Evolutionary conservation across 2,888 invertebrate genomes (phyloP).

Genomic region (Polyommatus icarus): DNA sequence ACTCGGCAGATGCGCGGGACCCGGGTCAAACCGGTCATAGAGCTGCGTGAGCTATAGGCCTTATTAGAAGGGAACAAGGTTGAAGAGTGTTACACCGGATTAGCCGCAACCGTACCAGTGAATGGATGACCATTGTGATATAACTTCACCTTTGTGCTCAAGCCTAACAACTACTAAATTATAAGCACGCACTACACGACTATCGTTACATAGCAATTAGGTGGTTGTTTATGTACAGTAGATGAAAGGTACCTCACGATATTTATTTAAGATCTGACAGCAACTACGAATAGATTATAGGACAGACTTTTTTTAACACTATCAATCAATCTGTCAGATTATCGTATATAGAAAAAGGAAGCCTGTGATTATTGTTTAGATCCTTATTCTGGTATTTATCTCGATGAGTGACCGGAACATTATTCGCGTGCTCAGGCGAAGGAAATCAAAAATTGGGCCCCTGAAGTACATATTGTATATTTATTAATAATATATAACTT

Average conservation of each 20-base stretch:
- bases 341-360: too few relatives aligned
- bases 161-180: conserved; percentile 9
- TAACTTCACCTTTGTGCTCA: conserved; percentile 33
- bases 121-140: conserved; percentile 41
- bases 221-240: neutral
- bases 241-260: neutral
- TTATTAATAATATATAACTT: too few relatives aligned
- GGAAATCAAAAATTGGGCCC: too few relatives aligned
- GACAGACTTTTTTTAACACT: too few relatives aligned
- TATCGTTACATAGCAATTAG: conserved; percentile 13
- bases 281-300: too few relatives aligned
- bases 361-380: too few relatives aligned
- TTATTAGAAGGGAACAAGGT: neutral
- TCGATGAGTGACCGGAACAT: too few relatives aligned
- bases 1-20: conserved; percentile 53
- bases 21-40: conserved; percentile 6
- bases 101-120: conserved; percentile 33
- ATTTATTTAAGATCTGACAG: neutral
- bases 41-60: neutral
- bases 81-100: neutral
- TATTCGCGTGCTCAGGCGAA: too few relatives aligned
- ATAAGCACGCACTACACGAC: conserved; percentile 4
- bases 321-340: too few relatives aligned
- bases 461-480: too few relatives aligned
- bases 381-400: too few relatives aligned